Base-by-base conservation (phyloP, 2,113 vertebrate species). In the Hemichromis elongatus region DNA sequence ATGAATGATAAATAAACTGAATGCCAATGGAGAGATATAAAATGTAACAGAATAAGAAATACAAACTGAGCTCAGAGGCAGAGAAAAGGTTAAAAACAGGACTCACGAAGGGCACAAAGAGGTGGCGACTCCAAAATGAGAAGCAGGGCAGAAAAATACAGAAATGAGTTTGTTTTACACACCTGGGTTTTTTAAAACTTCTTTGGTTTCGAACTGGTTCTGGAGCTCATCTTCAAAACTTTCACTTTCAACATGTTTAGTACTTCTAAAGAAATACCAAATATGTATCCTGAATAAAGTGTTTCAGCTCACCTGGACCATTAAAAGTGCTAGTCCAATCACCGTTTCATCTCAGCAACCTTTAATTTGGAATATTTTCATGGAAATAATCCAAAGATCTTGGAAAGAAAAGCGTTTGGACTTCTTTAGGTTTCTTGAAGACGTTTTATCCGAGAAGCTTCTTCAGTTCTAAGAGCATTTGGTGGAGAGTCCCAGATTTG, bases 281-380 rank as follows among this genome's bases (percentile, higher is more conserved):
- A 70, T 45, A 45, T 26, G 21, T 4, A 6, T 3, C 13, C 21
- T 26, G 40, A 26, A 3, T 26, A 70, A 70, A 70, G 66, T 42
- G 21, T 73, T 7, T 73, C 21, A 73, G 18, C 68, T 73, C 24
- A 5, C 42, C 68, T 73, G 42, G 40, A 28, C 3, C 42, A 18
- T 12, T 2, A 73, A 26, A 73, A 28, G 21, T 18, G 21, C 28
- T 9, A 28, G 2, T 50, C 68, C 40, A 19, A 73, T 2, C 66
- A 70, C 1, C 6, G 18, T 45, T 18, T 40, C 37, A 3, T 0
- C 21, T 45, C 21, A 11, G 21, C 8, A 3, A 1, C 8, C 5
- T 28, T 45, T 9, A 45, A 70, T 45, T 4, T 70, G 21, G 40
- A 45, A 28, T 70, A 28, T 45, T 70, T 70, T 26, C 33, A 63